Percentiles rank a stretch among this genome's conserved stretches.
phyloP scores from a whole-genome alignment of 2,113 vertebrate species.

The Eulemur rufifrons region DNA sequence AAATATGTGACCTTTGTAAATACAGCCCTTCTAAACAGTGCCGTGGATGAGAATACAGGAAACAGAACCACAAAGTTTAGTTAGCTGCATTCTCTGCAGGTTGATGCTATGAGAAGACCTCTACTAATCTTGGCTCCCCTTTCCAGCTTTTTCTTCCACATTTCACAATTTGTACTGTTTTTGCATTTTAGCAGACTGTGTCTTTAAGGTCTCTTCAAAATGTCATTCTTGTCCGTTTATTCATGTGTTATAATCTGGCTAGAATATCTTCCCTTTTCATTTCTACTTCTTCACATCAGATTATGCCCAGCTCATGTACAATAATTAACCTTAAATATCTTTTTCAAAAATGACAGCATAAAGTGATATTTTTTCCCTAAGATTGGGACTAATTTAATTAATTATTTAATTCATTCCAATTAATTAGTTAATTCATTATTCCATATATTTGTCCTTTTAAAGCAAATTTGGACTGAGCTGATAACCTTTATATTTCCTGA shows the following conservation, averaged over 20 bases:
- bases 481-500: background rate
- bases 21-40: background rate
- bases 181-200: background rate
- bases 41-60: background rate
- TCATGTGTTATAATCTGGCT: background rate
- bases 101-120: background rate
- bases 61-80: background rate
- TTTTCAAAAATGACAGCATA: background rate
- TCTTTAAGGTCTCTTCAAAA: background rate
- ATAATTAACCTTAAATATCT: background rate
- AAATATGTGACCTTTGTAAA: background rate
- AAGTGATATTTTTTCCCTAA: background rate
- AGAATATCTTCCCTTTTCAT: background rate
- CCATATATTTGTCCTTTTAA: background rate
- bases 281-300: background rate
- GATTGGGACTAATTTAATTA: background rate
- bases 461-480: background rate
- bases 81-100: background rate
- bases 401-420: constrained; percentile 22
- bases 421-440: background rate
- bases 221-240: background rate
- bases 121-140: background rate
- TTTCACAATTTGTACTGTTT: background rate
- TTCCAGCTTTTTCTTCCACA: background rate
- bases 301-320: background rate